Evolutionary conservation across 2,113 vertebrate species (phyloP), one percentile per base, ranked within the genome.

Genomic region (Dendropsophus ebraccatus): DNA sequence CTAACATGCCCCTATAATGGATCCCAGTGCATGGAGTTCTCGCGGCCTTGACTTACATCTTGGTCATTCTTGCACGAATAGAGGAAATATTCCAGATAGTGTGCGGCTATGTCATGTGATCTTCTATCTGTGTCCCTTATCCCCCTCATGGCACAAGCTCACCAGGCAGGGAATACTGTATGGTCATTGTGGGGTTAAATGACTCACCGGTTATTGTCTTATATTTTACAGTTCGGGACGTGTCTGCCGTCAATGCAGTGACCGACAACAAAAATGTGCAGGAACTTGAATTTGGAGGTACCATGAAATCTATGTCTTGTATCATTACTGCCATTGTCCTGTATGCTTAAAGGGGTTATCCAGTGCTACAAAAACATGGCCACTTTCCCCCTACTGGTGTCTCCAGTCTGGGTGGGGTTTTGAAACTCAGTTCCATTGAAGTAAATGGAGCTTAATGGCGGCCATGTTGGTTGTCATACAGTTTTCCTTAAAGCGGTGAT

Each of bases 261-360:
- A 93, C 92, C 5, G 90, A 93, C 58, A 91, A 91, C 72, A 87
- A 90, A 72, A 85, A 91, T 0, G 92, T 96, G 50, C 92, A 92
- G 89, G 92, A 92, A 87, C 89, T 92, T 60, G 95, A 96, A 41
- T 94, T 93, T 90, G 91, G 94, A 83, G 93, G 95, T 96, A 94
- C 6, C n/a, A 90, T 91, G 87, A 65, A 76, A 70, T 41, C 35
- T 37, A 47, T 74, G 35, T n/a, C 37, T 70, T 23, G 70, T 21
- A 47, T 47, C 19, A 1, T 45, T 41, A 0, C 47, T 14, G 23
- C n/a, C n/a, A n/a, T n/a, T n/a, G n/a, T n/a, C n/a, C n/a, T n/a
- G n/a, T n/a, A n/a, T n/a, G n/a, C n/a, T n/a, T n/a, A n/a, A n/a
- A n/a, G n/a, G n/a, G n/a, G n/a, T n/a, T n/a, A n/a, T n/a, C n/a